Evolutionary conservation across 1,140 invertebrate species (phyloP), one percentile per base, ranked within the genome.

Genomic region (Eriocheir sinensis): DNA sequence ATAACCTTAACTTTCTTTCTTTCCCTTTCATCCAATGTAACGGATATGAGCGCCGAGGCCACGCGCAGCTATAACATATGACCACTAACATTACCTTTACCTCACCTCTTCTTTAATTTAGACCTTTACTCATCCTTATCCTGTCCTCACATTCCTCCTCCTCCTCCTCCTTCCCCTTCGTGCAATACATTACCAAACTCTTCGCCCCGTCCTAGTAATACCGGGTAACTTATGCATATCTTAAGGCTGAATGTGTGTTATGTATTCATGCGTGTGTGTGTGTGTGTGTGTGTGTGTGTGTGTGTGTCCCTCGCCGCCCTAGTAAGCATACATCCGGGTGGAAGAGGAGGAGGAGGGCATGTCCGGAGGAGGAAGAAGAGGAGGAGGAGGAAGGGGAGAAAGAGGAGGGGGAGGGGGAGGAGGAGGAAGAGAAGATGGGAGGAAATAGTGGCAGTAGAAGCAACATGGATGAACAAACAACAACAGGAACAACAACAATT

Each of bases 241-340:
- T 85, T 85, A 85, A 17, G 38, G 34, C 34, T 12, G 38, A 3
- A 81, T 6, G 27, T 30, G 12, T 85, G 38, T 85, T 38, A 85
- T 85, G 38, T 85, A 85, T 85, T 2, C 36, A 85, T 85, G 34
- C 30, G 30, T 81, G 38, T 85, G 38, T 85, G 38, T 85, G 17
- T 72, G 60, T n/a, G 60, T 27, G 60, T 72, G 60, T 72, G 60
- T 72, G 60, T 72, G 60, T 72, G 60, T 72, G 60, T 72, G 60
- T 72, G 60, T 72, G 60, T 72, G 60, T 72, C 21, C n/a, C 6
- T 72, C 6, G 1, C 21, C 27, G 27, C 60, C n/a, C 60, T n/a
- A 72, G 21, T 72, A 72, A 72, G 27, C 60, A 72, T n/a, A 72
- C 60, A 72, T 72, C 60, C 60, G 60, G 48, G 48, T 53, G 48